phyloP scores from a whole-genome alignment of 2,888 invertebrate genomes.

The Yponomeuta cagnagella region DNA sequence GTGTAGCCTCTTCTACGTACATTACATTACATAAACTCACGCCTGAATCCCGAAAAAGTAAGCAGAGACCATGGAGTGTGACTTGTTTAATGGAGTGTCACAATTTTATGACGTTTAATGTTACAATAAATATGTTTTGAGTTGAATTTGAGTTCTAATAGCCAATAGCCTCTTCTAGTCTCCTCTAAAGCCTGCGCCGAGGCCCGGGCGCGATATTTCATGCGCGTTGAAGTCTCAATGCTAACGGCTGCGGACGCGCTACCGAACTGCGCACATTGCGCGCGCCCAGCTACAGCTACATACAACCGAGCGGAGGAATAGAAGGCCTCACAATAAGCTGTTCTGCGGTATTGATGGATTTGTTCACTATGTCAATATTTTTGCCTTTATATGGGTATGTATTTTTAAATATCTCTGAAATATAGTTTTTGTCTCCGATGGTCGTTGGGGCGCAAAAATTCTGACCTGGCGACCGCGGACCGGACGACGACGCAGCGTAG shows the following conservation, averaged over 20 bases:
- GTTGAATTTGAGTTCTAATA: too few relatives aligned
- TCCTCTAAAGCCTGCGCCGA: background rate
- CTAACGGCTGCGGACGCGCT: conserved; percentile 28
- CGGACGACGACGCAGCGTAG: too few relatives aligned
- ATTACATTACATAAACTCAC: too few relatives aligned
- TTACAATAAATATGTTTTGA: too few relatives aligned
- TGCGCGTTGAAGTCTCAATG: conserved; percentile 40
- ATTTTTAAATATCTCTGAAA: background rate
- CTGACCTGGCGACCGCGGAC: too few relatives aligned
- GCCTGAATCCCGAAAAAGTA: too few relatives aligned
- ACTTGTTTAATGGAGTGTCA: too few relatives aligned
- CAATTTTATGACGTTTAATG: too few relatives aligned
- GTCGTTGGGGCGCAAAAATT: too few relatives aligned
- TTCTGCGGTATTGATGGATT: background rate
- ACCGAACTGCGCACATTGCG: conserved; percentile 25
- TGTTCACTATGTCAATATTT: background rate
- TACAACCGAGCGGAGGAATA: background rate
- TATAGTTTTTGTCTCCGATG: too few relatives aligned
- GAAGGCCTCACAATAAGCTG: background rate
- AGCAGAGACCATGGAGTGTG: too few relatives aligned
- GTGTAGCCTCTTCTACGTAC: background rate
- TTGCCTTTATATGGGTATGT: background rate
- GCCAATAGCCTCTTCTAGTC: background rate
- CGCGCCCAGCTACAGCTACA: background rate
- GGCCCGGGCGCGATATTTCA: conserved; percentile 24